A percentile compares a stretch with the other conserved stretches of the same genome.
These are phyloP conservation scores for Gastrophysa polygoni DNA, from an alignment of 2,888 invertebrate species.

Conservation along the genomic window DNA sequence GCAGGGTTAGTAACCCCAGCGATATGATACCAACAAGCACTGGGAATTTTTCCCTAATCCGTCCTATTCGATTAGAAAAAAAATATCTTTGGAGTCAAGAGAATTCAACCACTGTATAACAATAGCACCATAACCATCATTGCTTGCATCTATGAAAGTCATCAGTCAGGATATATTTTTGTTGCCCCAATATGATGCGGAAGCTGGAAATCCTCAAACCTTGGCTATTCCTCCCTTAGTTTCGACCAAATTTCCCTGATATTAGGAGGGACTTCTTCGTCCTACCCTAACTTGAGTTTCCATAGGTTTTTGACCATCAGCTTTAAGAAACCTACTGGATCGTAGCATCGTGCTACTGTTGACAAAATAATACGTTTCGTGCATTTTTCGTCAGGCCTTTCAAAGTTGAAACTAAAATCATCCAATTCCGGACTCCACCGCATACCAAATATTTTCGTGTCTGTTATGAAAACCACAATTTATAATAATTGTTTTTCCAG, in stretches of 20 bases:
- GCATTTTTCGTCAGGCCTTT: background rate
- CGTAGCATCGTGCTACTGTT: conserved; percentile 6
- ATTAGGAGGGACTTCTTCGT: background rate
- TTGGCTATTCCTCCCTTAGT: background rate
- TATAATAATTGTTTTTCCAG: background rate
- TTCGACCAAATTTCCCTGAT: background rate
- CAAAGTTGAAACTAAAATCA: conserved; percentile 1
- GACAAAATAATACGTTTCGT: conserved; percentile 17
- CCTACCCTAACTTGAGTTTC: conserved; percentile 1
- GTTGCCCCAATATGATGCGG: background rate
- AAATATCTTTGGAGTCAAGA: background rate
- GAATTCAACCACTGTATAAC: conserved; percentile 7
- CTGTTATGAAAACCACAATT: background rate
- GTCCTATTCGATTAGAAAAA: background rate
- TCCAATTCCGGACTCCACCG: conserved; percentile 16
- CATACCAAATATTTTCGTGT: conserved; percentile 18
- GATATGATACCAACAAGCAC: background rate
- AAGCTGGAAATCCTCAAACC: background rate
- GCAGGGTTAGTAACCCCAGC: conserved; percentile 2
- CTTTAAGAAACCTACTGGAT: conserved; percentile 14
- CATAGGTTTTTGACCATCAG: conserved; percentile 7
- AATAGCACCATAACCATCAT: conserved; percentile 16
- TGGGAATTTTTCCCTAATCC: background rate
- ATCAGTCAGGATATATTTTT: background rate
- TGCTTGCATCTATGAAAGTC: conserved; percentile 13